Percentiles rank a stretch among this genome's conserved stretches.
Conservation (phyloP, 2,113 vertebrate genomes). For the Polypterus senegalus region DNA sequence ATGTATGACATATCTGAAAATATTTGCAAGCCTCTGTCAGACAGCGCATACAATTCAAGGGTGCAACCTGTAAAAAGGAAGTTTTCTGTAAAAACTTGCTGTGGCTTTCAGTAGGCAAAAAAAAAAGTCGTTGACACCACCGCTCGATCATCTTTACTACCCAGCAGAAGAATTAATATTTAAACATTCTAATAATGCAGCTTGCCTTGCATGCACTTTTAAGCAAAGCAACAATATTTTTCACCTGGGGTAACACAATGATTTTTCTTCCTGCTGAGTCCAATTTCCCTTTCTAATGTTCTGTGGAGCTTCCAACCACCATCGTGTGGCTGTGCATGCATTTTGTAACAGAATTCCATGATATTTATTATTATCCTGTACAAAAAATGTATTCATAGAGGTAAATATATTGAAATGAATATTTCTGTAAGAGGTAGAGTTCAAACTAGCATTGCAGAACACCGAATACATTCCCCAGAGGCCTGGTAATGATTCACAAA, state of each 20-base stretch:
- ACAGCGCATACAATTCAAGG: too few relatives aligned
- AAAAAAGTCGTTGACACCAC: constrained; percentile 78
- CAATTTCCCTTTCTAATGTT: constrained; percentile 65
- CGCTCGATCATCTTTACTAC: constrained; percentile 98
- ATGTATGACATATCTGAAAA: too few relatives aligned
- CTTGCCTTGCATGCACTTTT: constrained; percentile 94
- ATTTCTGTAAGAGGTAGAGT: constrained; percentile 40
- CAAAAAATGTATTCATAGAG: constrained; percentile 54
- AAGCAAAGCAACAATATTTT: constrained; percentile 89
- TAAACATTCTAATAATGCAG: constrained; percentile 99
- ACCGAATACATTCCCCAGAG: constrained; percentile 35
- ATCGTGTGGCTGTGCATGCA: constrained; percentile 23
- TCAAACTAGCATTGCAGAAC: constrained; percentile 27
- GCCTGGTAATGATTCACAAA: constrained; percentile 41
- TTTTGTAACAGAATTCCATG: constrained; percentile 31
- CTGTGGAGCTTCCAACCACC: constrained; percentile 41
- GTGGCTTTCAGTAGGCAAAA: constrained; percentile 51
- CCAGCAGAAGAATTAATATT: constrained; percentile 98
- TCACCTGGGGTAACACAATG: constrained; percentile 75
- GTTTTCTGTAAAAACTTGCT: constrained; percentile 52
- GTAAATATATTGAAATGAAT: constrained; percentile 65
- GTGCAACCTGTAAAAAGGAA: constrained; percentile 45
- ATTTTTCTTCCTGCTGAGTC: constrained; percentile 59
- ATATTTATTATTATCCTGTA: constrained; percentile 40
- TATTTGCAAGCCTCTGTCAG: too few relatives aligned